These are phyloP conservation scores for Prionailurus bengalensis DNA, from an alignment of 2,113 vertebrate species.

Conservation along the genomic window DNA sequence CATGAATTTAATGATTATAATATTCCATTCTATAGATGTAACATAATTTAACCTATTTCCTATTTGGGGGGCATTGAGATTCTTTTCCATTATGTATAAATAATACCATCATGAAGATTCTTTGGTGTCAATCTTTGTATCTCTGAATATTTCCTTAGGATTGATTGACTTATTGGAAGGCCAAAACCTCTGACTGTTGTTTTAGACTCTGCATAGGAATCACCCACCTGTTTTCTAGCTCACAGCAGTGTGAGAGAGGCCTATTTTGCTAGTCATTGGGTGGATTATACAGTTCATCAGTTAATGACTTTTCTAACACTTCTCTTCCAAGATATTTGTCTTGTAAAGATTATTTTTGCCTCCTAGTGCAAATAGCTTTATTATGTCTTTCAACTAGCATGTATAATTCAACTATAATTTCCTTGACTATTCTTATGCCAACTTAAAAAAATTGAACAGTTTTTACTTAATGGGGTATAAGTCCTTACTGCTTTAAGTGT, in stretches of 20 bases:
- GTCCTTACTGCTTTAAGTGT: neutral
- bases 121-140: neutral
- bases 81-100: slow-evolving; percentile 38
- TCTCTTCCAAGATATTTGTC: slow-evolving; percentile 17
- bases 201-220: neutral
- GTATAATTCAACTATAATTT: slow-evolving; percentile 38
- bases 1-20: neutral
- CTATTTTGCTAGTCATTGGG: neutral
- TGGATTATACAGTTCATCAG: neutral
- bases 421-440: slow-evolving; percentile 36
- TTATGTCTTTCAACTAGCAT: slow-evolving; percentile 28
- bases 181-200: neutral
- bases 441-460: slow-evolving; percentile 21
- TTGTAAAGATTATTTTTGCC: slow-evolving; percentile 47
- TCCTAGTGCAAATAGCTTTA: slow-evolving; percentile 8
- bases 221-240: neutral
- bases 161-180: neutral
- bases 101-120: neutral
- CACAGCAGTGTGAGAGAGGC: neutral
- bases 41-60: slow-evolving; percentile 23
- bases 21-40: neutral
- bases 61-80: neutral
- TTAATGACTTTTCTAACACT: neutral
- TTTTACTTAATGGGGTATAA: slow-evolving; percentile 33
- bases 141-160: slow-evolving; percentile 11